Base-by-base conservation (phyloP, 2,888 invertebrate genomes). In the Ceraclea dissimilis region DNA sequence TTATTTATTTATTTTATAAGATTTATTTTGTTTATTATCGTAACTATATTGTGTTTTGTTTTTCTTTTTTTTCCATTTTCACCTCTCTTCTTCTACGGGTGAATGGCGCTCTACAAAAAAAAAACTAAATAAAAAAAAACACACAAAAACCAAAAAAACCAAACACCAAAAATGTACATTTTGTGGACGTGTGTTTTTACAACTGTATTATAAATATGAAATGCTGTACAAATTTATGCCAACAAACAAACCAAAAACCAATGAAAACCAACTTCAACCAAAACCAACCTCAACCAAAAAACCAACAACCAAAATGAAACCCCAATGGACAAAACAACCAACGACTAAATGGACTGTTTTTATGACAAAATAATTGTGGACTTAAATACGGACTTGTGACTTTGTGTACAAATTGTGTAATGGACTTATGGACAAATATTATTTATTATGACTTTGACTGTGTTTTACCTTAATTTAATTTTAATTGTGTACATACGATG, bases 31-130 rank as follows among this genome's bases (percentile, higher is more conserved):
- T 39, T 8, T 13, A 31, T 56, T 63, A 52, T 52, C 60, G 60
- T 60, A 59, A 60, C 53, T 60, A 60, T 58, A 77, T 76, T 75
- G 73, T 75, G 72, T 77, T 76, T 78, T 76, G 77, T 78, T 76
- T 77, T 71, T 74, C 74, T 61, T 62, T 61, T 60, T 62, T 76
- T 77, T 77, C 77, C 74, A 76, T 74, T 77, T 76, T 78, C 77
- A 77, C 71, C 71, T 77, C 74, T 76, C 77, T 76, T 76, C 75
- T 75, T 56, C 57, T 51, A 56, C 60, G 59, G 73, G 73, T 70
- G 62, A 62, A 39, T 39, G 71, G 71, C 75, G 75, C 73, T 74
- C 74, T 63, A 64, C 65, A 73, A 75, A 72, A 73, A 67, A 58
- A 39, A 62, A 49, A 58, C 55, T 52, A 60, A 54, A 52, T 56